Evolutionary conservation across 1,140 invertebrate genomes (phyloP).

Genomic region (Probaryconus sp.): DNA sequence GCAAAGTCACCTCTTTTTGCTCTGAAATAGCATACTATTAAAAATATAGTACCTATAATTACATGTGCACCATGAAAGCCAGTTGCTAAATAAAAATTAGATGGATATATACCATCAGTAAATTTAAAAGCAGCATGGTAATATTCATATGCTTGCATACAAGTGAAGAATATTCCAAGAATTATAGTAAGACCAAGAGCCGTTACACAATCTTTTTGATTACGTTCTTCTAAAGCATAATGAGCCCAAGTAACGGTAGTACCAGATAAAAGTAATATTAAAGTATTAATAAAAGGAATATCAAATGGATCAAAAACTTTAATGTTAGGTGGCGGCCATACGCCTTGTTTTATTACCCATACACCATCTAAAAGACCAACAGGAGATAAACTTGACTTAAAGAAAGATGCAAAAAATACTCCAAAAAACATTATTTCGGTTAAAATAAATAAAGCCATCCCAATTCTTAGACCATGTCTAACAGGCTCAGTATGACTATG

Average conservation of each 20-base stretch:
- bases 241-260: constrained; percentile 27
- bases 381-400: constrained; percentile 15
- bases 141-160: constrained; percentile 24
- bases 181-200: constrained; percentile 25
- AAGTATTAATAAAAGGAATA: constrained; percentile 22
- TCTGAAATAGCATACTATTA: constrained; percentile 26
- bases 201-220: constrained; percentile 12
- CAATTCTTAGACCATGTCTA: constrained; percentile 23
- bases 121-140: constrained; percentile 15
- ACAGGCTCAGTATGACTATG: constrained; percentile 18
- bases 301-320: constrained; percentile 10
- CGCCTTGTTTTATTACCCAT: constrained; percentile 12
- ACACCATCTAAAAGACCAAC: constrained; percentile 21
- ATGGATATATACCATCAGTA: constrained; percentile 20
- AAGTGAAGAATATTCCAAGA: constrained; percentile 25
- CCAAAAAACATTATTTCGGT: constrained; percentile 15
- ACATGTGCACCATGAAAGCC: constrained; percentile 28
- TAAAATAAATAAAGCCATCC: constrained; percentile 24
- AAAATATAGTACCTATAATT: constrained; percentile 31
- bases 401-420: constrained; percentile 21
- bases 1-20: constrained; percentile 15
- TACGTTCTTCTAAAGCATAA: constrained; percentile 16
- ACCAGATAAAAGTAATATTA: constrained; percentile 31
- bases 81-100: constrained; percentile 25
- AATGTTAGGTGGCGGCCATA: constrained; percentile 14